Evolutionary conservation across 2,797 vertebrate genomes (phyloP).

Genomic region (Myiothlypis coronata): DNA sequence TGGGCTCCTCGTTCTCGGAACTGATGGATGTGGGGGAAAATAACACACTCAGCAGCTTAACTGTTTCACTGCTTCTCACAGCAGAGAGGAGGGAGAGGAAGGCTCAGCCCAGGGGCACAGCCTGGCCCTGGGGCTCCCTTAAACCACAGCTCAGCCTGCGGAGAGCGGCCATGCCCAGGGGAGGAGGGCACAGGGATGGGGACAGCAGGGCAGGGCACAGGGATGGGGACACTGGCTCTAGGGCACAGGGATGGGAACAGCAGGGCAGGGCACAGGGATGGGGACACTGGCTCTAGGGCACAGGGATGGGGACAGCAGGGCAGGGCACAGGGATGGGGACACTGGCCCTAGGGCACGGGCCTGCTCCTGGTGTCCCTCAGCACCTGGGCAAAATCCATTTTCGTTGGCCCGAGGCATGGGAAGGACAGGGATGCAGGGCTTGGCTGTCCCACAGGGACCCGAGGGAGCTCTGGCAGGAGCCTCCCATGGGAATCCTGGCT

Average conservation of each 20-base stretch:
- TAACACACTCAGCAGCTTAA: background rate
- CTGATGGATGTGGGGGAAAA: background rate
- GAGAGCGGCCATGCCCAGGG: fast-evolving
- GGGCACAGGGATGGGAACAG: too few relatives aligned
- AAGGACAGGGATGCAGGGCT: fast-evolving
- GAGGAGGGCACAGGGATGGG: background rate
- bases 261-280: too few relatives aligned
- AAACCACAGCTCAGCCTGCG: fast-evolving
- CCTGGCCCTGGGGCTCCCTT: fast-evolving
- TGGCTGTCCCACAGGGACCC: background rate
- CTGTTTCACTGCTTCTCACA: fast-evolving
- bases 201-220: too few relatives aligned
- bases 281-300: background rate
- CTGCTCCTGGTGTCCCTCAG: background rate
- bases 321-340: too few relatives aligned
- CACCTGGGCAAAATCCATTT: background rate
- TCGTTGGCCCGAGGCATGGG: fast-evolving
- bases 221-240: too few relatives aligned
- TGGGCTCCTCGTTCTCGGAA: background rate
- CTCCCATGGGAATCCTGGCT: fast-evolving
- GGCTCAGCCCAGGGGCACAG: fast-evolving
- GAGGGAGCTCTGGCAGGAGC: background rate
- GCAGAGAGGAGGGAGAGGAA: background rate
- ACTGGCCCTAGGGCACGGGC: too few relatives aligned
- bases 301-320: too few relatives aligned